These are phyloP conservation scores for Oryzias celebensis DNA, from an alignment of 2,113 vertebrate genomes.

Conservation along the genomic window DNA sequence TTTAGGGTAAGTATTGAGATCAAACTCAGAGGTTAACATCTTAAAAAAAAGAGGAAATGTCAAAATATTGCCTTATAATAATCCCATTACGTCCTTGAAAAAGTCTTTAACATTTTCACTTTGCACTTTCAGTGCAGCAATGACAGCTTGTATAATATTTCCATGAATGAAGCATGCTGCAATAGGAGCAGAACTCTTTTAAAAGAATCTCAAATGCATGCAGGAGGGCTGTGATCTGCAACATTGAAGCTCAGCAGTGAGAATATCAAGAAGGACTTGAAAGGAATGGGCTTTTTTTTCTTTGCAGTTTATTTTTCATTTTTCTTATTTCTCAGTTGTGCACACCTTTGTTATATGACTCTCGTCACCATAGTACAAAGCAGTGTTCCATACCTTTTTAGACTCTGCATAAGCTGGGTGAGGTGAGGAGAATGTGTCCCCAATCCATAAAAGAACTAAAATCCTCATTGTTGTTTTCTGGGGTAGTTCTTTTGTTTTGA, in stretches of 20 bases:
- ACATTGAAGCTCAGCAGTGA: constrained; percentile 74
- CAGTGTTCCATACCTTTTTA: too few species aligned
- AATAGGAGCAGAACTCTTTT: constrained; percentile 53
- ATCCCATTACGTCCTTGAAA: constrained; percentile 31
- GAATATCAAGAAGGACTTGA: constrained; percentile 64
- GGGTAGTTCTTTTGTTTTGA: too few species aligned
- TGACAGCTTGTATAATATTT: constrained; percentile 50
- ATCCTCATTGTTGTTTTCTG: too few species aligned
- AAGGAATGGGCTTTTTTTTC: constrained; percentile 50
- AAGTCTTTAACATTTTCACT: constrained; percentile 33
- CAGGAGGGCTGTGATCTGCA: constrained; percentile 59
- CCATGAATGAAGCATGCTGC: constrained; percentile 61
- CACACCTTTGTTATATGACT: too few species aligned
- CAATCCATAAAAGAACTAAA: too few species aligned
- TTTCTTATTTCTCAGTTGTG: too few species aligned
- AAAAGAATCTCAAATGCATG: constrained; percentile 59
- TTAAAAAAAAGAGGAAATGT: background rate
- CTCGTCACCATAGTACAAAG: too few species aligned
- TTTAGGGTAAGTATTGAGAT: constrained; percentile 88
- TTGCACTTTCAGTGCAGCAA: constrained; percentile 29
- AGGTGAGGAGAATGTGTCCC: too few species aligned
- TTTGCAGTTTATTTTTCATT: too few species aligned
- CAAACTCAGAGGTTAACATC: too few species aligned
- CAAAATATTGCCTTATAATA: constrained; percentile 16
- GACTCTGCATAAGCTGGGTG: too few species aligned